A percentile compares a stretch with the other conserved stretches of the same genome.
Evolutionary conservation across 2,888 invertebrate genomes (phyloP).

Genomic region (Spodoptera exigua): DNA sequence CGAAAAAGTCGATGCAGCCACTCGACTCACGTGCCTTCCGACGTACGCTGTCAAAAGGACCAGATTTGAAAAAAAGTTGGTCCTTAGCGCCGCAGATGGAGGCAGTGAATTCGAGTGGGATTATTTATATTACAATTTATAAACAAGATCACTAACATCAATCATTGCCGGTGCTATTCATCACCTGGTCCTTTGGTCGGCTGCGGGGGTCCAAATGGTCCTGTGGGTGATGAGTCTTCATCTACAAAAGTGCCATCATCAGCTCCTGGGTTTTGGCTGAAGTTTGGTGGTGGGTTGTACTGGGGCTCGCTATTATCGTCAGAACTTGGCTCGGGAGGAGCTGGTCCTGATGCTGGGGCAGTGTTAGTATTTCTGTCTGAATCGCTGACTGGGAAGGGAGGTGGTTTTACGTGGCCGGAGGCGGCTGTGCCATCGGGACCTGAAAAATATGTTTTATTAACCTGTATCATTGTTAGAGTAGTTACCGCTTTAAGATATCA

Average conservation of each 20-base stretch:
- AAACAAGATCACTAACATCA: slow-evolving; percentile 84
- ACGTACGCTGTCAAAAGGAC: slow-evolving; percentile 9
- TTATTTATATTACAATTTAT: slow-evolving; percentile 34
- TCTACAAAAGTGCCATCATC: slow-evolving; percentile 74
- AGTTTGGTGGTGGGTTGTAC: slow-evolving; percentile 59
- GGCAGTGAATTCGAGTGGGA: slow-evolving; percentile 20
- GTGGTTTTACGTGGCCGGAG: slow-evolving; percentile 89
- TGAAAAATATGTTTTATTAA: slow-evolving; percentile 39
- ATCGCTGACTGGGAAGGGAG: slow-evolving; percentile 79
- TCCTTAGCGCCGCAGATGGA: slow-evolving; percentile 15
- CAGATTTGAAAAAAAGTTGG: slow-evolving; percentile 11
- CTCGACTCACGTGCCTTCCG: slow-evolving; percentile 21
- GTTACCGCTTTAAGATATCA: no score
- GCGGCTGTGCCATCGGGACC: slow-evolving; percentile 89
- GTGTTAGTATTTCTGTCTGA: slow-evolving; percentile 70
- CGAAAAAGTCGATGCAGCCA: slow-evolving; percentile 39
- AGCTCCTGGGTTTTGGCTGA: slow-evolving; percentile 56
- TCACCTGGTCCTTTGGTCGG: slow-evolving; percentile 87
- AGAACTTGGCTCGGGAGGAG: slow-evolving; percentile 55
- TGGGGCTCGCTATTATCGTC: slow-evolving; percentile 48
- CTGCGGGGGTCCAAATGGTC: slow-evolving; percentile 75
- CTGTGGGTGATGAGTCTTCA: slow-evolving; percentile 74
- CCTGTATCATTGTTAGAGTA: background rate
- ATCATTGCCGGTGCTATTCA: slow-evolving; percentile 82
- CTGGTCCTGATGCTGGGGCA: slow-evolving; percentile 57